Evolutionary conservation across 92 coral and sea anemone species (phyloP), one percentile per base, ranked within the genome.

Genomic region (Porites cylindrica): DNA sequence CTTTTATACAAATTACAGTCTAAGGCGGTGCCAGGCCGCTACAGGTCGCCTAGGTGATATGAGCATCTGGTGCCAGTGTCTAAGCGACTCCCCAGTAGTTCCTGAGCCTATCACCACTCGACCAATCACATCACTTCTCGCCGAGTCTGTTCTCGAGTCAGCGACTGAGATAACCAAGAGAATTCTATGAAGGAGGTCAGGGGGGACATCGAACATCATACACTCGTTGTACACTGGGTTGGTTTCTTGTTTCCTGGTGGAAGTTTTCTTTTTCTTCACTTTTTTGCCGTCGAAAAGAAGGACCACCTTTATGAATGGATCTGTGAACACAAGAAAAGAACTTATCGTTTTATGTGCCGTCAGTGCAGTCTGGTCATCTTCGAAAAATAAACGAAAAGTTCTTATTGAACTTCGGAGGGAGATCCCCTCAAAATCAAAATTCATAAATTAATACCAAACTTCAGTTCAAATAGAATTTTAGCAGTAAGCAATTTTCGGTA

Each of bases 61-160:
- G 19, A 97, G 78, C 99, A 97, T 95, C 75, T 97, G 99, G 77
- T 97, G 93, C 99, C 99, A 97, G 88, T 97, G 99, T 66, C 95
- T 94, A 50, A 97, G 90, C 5, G 98, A 84, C 82, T 95, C 96
- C 19, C 96, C 98, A 56, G 89, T 92, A 23, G 96, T 90, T 1
- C 97, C 95, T 73, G 99, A 97, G 65, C 99, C 99, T 21, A 97
- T 95, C 13, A 97, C 99, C 14, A 97, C 98, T 70, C 99, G 97
- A 43, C 99, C 99, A 88, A 97, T 94, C 75, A 97, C 96, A 51
- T 96, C 94, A 72, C 97, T 92, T 74, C 98, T 85, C 58, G 96
- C 73, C 29, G 90, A 93, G 21, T 94, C 99, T 7, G 88, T 65
- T 69, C 88, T 92, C 81, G 94, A 93, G 89, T 97, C 98, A 71